These are phyloP conservation scores for Suricata suricatta DNA, from an alignment of 2,113 vertebrate species.

Conservation along the genomic window DNA sequence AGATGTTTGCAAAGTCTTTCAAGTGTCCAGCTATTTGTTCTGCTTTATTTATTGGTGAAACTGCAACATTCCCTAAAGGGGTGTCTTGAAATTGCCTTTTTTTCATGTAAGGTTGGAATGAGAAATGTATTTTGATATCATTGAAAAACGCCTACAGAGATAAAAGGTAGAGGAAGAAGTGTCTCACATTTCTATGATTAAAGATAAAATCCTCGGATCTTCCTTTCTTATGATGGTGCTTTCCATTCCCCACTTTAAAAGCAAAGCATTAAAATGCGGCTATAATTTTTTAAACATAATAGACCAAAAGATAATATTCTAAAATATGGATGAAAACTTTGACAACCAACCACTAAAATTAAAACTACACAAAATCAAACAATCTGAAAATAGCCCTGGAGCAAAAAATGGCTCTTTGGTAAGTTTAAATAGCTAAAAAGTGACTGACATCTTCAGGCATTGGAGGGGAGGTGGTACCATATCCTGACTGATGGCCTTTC, in stretches of 20 bases:
- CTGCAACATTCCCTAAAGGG: not conserved
- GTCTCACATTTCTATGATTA: not conserved
- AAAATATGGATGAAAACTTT: not conserved
- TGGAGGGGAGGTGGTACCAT: not conserved
- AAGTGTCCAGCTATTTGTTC: not conserved
- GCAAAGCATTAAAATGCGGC: not conserved
- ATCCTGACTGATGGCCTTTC: not conserved
- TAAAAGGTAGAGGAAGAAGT: not conserved
- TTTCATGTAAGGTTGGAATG: not conserved
- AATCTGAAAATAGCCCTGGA: not conserved
- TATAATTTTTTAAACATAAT: not conserved
- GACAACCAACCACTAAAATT: not conserved
- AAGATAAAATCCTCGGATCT: not conserved
- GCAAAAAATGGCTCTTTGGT: not conserved
- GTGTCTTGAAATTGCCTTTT: constrained; percentile 36
- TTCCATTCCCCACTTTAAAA: constrained; percentile 1
- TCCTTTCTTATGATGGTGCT: not conserved
- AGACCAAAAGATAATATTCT: not conserved
- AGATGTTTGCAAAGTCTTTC: not conserved
- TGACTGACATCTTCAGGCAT: not conserved
- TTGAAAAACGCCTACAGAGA: not conserved
- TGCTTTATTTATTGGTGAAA: not conserved
- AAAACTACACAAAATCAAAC: not conserved
- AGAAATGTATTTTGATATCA: not conserved
- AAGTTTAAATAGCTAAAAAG: not conserved